Conservation (phyloP, 2,888 invertebrate genomes). For the Drosophila melanosoma region DNA sequence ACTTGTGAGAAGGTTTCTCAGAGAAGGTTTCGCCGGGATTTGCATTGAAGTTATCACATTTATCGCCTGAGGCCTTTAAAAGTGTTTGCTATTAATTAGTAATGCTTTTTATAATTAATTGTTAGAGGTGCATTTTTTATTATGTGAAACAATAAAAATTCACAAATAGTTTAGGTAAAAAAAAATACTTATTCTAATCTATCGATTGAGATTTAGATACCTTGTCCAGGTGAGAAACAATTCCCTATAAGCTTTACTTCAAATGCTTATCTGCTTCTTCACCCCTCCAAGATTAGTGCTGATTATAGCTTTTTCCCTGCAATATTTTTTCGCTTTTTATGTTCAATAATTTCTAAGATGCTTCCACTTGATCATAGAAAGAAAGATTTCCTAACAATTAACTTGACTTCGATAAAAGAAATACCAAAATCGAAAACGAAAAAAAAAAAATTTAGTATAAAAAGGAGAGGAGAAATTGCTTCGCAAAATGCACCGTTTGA, state of each 20-base stretch:
- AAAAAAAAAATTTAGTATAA: background rate
- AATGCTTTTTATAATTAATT: background rate
- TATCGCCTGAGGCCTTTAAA: conserved; percentile 3
- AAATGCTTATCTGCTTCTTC: background rate
- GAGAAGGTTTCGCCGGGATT: conserved; percentile 31
- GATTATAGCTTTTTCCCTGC: background rate
- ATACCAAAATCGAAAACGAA: conserved; percentile 10
- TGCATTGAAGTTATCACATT: conserved; percentile 27
- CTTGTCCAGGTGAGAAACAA: background rate
- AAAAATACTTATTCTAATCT: background rate
- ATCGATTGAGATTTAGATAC: background rate
- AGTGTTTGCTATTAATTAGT: conserved; percentile 6
- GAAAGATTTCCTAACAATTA: conserved; percentile 5
- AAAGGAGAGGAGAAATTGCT: conserved; percentile 25
- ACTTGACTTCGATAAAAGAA: conserved; percentile 52
- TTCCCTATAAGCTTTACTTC: background rate
- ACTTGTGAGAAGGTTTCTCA: conserved; percentile 24
- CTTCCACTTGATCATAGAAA: background rate
- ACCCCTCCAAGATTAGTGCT: background rate
- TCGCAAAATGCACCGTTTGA: conserved; percentile 49
- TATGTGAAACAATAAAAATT: background rate
- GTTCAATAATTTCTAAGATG: background rate
- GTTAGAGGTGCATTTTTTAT: background rate
- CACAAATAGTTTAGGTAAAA: background rate
- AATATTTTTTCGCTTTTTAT: background rate